Evolutionary conservation across 2,797 vertebrate species (phyloP).

Genomic region (Amniataba percoides): DNA sequence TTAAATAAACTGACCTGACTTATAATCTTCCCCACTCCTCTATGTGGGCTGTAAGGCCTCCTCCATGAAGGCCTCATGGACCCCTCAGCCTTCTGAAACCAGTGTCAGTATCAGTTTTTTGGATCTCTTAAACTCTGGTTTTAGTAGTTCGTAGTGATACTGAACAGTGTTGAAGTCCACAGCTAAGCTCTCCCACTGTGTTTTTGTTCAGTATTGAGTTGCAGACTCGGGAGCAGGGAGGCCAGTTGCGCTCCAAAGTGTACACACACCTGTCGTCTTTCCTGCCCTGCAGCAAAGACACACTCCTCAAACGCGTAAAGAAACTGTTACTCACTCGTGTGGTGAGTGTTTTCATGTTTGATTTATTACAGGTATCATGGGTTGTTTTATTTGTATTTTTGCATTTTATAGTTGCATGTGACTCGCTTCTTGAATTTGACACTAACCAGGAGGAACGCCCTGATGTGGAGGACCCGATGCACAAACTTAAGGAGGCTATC

Average conservation of each 20-base stretch:
- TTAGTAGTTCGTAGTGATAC: background rate
- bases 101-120: no score
- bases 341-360: conserved; percentile 40
- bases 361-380: accelerated
- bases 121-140: background rate
- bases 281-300: conserved; percentile 93
- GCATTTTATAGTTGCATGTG: background rate
- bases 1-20: no score
- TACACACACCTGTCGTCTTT: conserved; percentile 92
- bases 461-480: conserved; percentile 76
- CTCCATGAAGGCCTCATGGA: no score
- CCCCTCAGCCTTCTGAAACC: no score
- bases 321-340: conserved; percentile 88
- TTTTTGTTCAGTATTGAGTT: conserved; percentile 87
- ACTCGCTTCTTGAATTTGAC: background rate
- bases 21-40: no score
- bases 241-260: conserved; percentile 88
- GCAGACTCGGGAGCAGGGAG: conserved; percentile 89
- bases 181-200: background rate
- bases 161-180: background rate
- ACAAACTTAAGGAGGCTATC: conserved; percentile 91
- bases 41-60: no score
- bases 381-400: background rate
- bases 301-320: conserved; percentile 90
- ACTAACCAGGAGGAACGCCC: conserved; percentile 24